These are phyloP conservation scores for Bacillus rossius DNA, from an alignment of 1,140 invertebrate genomes.

Conservation along the genomic window DNA sequence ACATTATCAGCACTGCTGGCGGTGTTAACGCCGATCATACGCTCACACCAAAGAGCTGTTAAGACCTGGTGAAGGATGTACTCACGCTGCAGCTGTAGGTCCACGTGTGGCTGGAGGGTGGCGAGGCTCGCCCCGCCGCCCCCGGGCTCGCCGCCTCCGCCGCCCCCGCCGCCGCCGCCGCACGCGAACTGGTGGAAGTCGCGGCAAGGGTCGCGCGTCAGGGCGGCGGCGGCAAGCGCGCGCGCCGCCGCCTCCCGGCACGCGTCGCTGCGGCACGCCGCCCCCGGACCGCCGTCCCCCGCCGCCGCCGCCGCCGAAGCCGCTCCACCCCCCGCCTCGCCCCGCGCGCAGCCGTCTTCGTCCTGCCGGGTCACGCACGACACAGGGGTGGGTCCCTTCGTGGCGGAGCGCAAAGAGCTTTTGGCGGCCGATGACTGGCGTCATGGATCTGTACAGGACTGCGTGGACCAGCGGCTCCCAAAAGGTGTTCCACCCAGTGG, in stretches of 20 bases:
- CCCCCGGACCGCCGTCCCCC: slow-evolving; percentile 11
- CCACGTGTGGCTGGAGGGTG: slow-evolving; percentile 40
- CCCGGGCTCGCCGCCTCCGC: not conserved
- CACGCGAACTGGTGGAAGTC: slow-evolving; percentile 68
- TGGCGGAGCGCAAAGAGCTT: not conserved
- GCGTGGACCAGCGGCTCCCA: too few species aligned
- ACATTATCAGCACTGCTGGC: too few species aligned
- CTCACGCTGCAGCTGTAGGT: slow-evolving; percentile 36
- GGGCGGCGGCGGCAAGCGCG: slow-evolving; percentile 41
- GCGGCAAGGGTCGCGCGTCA: slow-evolving; percentile 50
- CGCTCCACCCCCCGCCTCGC: slow-evolving; percentile 6
- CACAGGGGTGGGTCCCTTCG: not conserved
- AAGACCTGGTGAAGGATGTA: too few species aligned
- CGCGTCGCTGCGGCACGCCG: slow-evolving; percentile 36
- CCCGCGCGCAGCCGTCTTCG: slow-evolving; percentile 9
- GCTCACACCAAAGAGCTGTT: too few species aligned
- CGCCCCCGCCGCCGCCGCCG: slow-evolving; percentile 41
- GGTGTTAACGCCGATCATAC: too few species aligned
- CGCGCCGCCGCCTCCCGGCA: slow-evolving; percentile 41
- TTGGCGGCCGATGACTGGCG: too few species aligned
- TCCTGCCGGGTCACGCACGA: slow-evolving; percentile 10
- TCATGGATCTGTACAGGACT: too few species aligned
- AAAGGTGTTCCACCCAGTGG: too few species aligned
- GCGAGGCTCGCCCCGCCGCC: slow-evolving; percentile 37
- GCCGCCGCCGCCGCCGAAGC: slow-evolving; percentile 11